Evolutionary conservation across 2,888 invertebrate species (phyloP), one percentile per base, ranked within the genome.

Genomic region (Kuschelorhynchus macadamiae): DNA sequence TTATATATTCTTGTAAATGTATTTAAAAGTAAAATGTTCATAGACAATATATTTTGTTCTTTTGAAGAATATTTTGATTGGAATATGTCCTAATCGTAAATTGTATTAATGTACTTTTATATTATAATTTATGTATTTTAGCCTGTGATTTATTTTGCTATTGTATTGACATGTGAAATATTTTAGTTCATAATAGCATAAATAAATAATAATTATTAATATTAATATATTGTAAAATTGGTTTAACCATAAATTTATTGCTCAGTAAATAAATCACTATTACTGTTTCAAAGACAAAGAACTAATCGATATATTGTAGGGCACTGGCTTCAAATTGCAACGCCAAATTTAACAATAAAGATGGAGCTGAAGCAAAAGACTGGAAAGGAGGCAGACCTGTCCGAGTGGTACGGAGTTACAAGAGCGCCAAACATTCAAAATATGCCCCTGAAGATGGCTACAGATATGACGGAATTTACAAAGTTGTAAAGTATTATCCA

Each of bases 381-480:
- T 95, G 95, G 95, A 86, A 85, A 66, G 82, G 82, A 5, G 94
- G 94, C 0, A 90, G 89, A 79, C 93, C 94, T 0, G 91, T 95
- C 4, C 85, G 95, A 16, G 94, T 95, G 0, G 88, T 94, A 0
- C 86, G 95, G 21, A 93, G 91, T 70, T 91, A 87, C 79, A 94
- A 94, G 79, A 88, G 90, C 76, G 76, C 86, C 1, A 92, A 92
- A 78, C 90, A 92, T 81, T 93, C 93, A 3, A 87, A 91, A 78
- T 95, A 89, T 81, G 92, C 93, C 0, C 95, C 95, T 0, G 85
- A 87, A 67, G 91, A 91, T 74, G 95, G 91, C 1, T 88, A 88
- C 68, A 84, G 94, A 71, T 95, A 95, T 80, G 95, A 95, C 78
- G 95, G 95, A 0, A 89, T 94, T 55, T 95, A 95, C 82, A 95